Percentiles rank a stretch among this genome's conserved stretches.
phyloP scores from a whole-genome alignment of 2,888 invertebrate species.

The Axea sp. region DNA sequence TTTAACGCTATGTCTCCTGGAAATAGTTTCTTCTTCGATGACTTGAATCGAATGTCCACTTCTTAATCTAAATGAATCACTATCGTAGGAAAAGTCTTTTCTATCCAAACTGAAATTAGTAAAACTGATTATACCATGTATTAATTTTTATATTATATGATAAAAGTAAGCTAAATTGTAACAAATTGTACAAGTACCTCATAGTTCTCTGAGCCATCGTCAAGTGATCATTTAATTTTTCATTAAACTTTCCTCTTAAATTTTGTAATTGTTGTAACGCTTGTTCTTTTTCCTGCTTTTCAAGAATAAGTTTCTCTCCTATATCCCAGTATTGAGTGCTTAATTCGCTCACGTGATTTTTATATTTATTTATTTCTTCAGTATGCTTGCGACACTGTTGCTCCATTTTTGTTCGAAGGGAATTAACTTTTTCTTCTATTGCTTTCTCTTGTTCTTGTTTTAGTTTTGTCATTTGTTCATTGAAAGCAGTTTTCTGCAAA shows the following conservation, averaged over 20 bases:
- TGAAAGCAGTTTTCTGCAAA: slow-evolving; percentile 80
- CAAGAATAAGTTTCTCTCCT: slow-evolving; percentile 82
- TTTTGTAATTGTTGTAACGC: slow-evolving; percentile 76
- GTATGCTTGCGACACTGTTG: slow-evolving; percentile 73
- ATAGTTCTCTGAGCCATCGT: slow-evolving; percentile 64
- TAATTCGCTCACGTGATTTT: slow-evolving; percentile 81
- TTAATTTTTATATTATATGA: no score
- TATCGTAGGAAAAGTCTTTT: slow-evolving; percentile 63
- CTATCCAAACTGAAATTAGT: slow-evolving; percentile 67
- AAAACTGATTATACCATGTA: slow-evolving; percentile 21
- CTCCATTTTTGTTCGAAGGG: slow-evolving; percentile 71
- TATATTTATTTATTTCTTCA: slow-evolving; percentile 79
- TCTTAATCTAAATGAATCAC: slow-evolving; percentile 26
- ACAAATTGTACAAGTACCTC: slow-evolving; percentile 62
- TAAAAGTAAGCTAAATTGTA: no score
- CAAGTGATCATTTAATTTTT: slow-evolving; percentile 39
- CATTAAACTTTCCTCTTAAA: slow-evolving; percentile 54
- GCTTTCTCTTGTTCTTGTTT: slow-evolving; percentile 81
- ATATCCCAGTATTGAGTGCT: slow-evolving; percentile 83
- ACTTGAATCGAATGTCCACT: slow-evolving; percentile 63
- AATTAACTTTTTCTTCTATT: slow-evolving; percentile 80
- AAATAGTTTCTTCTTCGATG: slow-evolving; percentile 69
- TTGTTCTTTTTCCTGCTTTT: slow-evolving; percentile 82
- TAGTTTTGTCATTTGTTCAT: slow-evolving; percentile 82
- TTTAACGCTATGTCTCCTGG: slow-evolving; percentile 72